Percentiles rank a stretch among this genome's conserved stretches.
Evolutionary conservation across 2,797 vertebrate genomes (phyloP).

Genomic region (Syncerus caffer): DNA sequence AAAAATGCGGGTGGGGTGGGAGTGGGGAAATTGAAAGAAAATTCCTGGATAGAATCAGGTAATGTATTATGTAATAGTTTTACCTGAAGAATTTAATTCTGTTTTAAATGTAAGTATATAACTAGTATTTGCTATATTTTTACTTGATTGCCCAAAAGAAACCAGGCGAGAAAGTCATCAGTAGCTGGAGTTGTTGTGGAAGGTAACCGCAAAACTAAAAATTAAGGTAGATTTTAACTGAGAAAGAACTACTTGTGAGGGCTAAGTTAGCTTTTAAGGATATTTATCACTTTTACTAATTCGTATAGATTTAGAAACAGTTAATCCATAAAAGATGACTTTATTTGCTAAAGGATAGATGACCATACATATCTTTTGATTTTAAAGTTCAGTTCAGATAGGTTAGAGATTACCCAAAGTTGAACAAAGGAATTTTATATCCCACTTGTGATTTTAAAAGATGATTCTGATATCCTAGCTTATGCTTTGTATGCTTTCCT

Average conservation of each 20-base stretch:
- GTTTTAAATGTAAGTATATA: slow-evolving; percentile 28
- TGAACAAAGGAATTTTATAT: slow-evolving; percentile 30
- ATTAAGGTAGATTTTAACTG: slow-evolving; percentile 9
- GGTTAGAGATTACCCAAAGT: slow-evolving; percentile 7
- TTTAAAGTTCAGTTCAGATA: slow-evolving; percentile 25
- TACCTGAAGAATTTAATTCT: background rate
- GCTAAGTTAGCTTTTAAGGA: background rate
- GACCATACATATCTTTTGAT: background rate
- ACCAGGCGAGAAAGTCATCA: background rate
- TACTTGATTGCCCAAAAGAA: slow-evolving; percentile 35
- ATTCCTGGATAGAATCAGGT: background rate
- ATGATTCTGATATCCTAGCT: background rate
- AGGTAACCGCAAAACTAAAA: slow-evolving; percentile 15
- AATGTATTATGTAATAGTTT: background rate
- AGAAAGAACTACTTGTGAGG: background rate
- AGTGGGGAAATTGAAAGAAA: background rate
- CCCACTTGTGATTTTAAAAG: background rate
- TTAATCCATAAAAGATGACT: slow-evolving; percentile 16
- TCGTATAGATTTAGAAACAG: slow-evolving; percentile 24
- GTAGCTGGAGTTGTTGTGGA: background rate
- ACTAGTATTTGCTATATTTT: slow-evolving; percentile 13
- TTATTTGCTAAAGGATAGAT: slow-evolving; percentile 9
- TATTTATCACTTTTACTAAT: slow-evolving; percentile 14
- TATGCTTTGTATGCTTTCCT: background rate
- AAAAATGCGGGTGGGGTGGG: background rate